phyloP scores from a whole-genome alignment of 2,888 invertebrate species.

The Glaucopsyche alexis region DNA sequence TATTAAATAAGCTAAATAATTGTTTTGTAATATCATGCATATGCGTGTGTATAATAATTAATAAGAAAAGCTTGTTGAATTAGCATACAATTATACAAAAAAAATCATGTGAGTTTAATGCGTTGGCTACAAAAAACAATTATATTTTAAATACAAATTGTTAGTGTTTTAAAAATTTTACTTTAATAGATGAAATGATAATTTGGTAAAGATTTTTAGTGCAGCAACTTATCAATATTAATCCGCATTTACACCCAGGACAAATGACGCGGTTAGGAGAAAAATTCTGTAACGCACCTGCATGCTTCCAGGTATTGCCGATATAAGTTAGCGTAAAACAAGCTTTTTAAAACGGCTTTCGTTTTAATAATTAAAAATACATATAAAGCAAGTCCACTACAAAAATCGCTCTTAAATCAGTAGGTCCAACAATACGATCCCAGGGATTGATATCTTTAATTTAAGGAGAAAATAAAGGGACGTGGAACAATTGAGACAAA shows the following conservation, averaged over 20 bases:
- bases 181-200: background rate
- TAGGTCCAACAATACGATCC: slow-evolving; percentile 9
- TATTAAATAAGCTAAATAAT: slow-evolving; percentile 10
- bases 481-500: slow-evolving; percentile 73
- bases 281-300: no score
- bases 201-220: background rate
- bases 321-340: no score
- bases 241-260: no score
- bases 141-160: background rate
- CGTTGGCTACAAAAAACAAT: background rate
- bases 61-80: background rate
- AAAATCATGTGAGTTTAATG: background rate
- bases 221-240: no score
- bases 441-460: slow-evolving; percentile 37
- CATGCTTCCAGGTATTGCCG: no score
- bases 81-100: background rate
- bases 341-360: no score
- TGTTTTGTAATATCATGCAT: slow-evolving; percentile 12
- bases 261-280: no score
- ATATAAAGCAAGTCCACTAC: background rate
- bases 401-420: background rate
- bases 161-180: background rate
- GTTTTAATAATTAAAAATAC: background rate
- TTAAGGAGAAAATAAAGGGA: slow-evolving; percentile 47
- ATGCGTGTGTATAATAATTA: background rate